Evolutionary conservation across 2,113 vertebrate genomes (phyloP).

Genomic region (Eidolon helvum): DNA sequence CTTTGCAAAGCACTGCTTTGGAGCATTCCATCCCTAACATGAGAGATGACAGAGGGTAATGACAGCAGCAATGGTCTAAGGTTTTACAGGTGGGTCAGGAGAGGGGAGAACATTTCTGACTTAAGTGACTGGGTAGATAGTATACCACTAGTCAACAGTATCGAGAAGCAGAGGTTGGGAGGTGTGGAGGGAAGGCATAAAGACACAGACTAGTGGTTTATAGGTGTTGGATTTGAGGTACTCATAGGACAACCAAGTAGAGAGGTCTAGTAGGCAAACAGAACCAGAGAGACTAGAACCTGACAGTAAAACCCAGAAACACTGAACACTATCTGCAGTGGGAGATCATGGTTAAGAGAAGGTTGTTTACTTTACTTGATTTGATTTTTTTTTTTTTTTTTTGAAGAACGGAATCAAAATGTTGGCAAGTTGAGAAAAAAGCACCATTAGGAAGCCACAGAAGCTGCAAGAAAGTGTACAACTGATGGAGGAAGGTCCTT

Average conservation of each 20-base stretch:
- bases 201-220: background rate
- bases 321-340: background rate
- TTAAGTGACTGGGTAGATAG: background rate
- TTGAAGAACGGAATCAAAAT: background rate
- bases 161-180: background rate
- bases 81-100: background rate
- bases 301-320: background rate
- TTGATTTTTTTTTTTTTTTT: background rate
- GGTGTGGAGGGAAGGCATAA: background rate
- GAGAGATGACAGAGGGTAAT: background rate
- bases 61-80: background rate
- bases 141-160: background rate
- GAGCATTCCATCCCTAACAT: background rate
- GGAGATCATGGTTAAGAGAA: background rate
- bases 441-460: background rate
- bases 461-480: background rate
- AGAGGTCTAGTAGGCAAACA: background rate
- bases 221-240: background rate
- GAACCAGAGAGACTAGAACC: background rate
- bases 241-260: too few species aligned
- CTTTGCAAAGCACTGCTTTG: background rate
- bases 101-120: background rate
- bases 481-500: background rate
- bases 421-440: background rate
- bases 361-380: background rate